These are phyloP conservation scores for Capreolus pygargus DNA, from an alignment of 2,113 vertebrate species.

Conservation along the genomic window DNA sequence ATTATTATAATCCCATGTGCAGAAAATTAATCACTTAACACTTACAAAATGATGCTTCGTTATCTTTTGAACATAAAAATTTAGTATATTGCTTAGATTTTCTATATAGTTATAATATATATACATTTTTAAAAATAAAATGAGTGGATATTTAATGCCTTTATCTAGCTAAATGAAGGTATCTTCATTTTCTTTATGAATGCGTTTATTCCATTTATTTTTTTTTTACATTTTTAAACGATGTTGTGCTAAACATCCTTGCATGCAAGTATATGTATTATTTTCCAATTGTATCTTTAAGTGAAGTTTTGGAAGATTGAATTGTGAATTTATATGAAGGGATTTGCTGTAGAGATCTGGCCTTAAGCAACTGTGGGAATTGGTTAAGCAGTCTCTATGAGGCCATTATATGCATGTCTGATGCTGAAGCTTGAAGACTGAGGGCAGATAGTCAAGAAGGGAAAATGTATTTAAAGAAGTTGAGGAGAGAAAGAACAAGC, in stretches of 20 bases:
- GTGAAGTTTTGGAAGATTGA: not conserved
- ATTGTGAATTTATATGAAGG: not conserved
- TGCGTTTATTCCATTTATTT: not conserved
- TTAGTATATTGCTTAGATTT: not conserved
- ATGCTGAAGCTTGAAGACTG: not conserved
- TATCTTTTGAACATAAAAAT: not conserved
- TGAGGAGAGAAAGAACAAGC: fast-evolving
- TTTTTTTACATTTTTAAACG: not conserved
- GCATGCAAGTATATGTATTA: not conserved
- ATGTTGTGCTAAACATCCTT: not conserved
- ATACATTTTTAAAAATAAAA: not conserved
- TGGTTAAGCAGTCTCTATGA: not conserved
- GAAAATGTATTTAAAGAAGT: not conserved
- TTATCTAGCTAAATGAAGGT: not conserved
- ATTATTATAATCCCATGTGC: not conserved
- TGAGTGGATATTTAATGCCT: not conserved
- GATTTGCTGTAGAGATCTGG: not conserved
- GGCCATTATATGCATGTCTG: not conserved
- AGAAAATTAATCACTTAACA: not conserved
- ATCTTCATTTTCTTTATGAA: not conserved
- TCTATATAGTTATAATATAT: not conserved
- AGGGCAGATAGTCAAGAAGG: not conserved
- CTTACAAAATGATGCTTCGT: not conserved
- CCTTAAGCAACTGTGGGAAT: not conserved
- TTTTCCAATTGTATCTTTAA: not conserved